A percentile compares a stretch with the other conserved stretches of the same genome.
phyloP scores from a whole-genome alignment of 2,797 vertebrate species.

The Acanthurus tractus region DNA sequence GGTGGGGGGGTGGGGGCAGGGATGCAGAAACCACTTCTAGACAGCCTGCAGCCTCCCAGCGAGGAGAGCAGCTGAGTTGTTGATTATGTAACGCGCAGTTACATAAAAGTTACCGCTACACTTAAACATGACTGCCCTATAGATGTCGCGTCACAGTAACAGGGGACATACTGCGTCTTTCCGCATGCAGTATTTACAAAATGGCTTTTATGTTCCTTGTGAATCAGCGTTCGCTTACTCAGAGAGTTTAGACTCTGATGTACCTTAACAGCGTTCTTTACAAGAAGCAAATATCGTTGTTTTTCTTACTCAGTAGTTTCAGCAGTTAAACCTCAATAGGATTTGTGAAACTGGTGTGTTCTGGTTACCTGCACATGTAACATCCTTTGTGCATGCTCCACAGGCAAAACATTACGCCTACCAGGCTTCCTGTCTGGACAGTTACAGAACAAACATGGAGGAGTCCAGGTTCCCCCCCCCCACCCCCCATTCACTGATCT shows the following conservation, averaged over 20 bases:
- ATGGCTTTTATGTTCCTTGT: neutral
- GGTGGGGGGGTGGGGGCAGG: constrained; percentile 51
- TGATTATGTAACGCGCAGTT: constrained; percentile 76
- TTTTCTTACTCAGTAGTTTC: neutral
- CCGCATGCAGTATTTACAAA: constrained; percentile 41
- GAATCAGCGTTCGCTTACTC: neutral
- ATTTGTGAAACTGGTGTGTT: constrained; percentile 2
- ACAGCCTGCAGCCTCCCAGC: constrained; percentile 66
- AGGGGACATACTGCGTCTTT: neutral
- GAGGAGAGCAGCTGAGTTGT: constrained; percentile 61
- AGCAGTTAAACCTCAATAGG: neutral
- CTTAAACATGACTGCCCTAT: constrained; percentile 52
- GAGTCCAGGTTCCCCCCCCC: neutral
- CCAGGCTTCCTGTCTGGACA: constrained; percentile 28
- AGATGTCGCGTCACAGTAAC: constrained; percentile 39
- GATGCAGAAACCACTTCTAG: constrained; percentile 67
- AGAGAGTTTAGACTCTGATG: neutral
- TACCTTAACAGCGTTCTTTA: constrained; percentile 8
- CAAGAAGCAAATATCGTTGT: constrained; percentile 1
- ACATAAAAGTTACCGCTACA: constrained; percentile 73
- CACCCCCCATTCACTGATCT: constrained; percentile 20
- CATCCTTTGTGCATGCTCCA: neutral
- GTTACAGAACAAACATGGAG: constrained; percentile 16
- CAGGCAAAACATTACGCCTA: constrained; percentile 10
- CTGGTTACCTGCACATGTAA: constrained; percentile 9